Percentiles rank a stretch among this genome's conserved stretches.
Evolutionary conservation across 2,113 vertebrate genomes (phyloP).

Genomic region (Donacobius atricapilla): DNA sequence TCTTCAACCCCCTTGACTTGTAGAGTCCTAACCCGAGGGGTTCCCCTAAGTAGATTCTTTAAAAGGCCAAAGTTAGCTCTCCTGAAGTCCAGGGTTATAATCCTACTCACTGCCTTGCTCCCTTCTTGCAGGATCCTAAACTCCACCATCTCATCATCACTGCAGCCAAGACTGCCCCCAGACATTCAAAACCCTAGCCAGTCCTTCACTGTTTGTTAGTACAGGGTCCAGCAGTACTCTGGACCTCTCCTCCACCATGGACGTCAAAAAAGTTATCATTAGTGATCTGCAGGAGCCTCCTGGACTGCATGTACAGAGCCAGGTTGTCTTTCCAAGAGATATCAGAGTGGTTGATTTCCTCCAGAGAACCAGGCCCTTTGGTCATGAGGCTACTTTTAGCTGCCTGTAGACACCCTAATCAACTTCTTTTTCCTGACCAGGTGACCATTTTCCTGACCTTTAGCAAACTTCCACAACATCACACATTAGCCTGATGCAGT

Average conservation of each 20-base stretch:
- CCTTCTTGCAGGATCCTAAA: not conserved
- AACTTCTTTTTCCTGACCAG: not conserved
- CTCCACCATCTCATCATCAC: not conserved
- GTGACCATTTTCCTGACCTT: not conserved
- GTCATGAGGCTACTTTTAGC: not conserved
- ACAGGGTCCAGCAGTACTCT: not conserved
- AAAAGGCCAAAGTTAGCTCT: not conserved
- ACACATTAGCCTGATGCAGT: no score
- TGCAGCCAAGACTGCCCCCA: not conserved
- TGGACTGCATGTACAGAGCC: not conserved
- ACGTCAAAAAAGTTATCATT: not conserved
- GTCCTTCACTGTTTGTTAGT: not conserved
- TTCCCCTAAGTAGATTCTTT: not conserved
- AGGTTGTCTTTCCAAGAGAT: not conserved
- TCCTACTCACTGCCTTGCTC: not conserved
- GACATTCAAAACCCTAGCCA: not conserved
- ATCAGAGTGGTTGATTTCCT: not conserved
- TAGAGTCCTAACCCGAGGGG: not conserved
- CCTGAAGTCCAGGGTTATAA: not conserved
- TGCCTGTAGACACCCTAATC: not conserved
- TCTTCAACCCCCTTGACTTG: not conserved
- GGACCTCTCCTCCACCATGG: not conserved
- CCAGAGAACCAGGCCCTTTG: not conserved
- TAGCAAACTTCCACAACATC: not conserved
- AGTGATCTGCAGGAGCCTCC: not conserved